These are phyloP conservation scores for Xestia rhomboidea DNA, from an alignment of 2,888 invertebrate genomes.

Conservation along the genomic window DNA sequence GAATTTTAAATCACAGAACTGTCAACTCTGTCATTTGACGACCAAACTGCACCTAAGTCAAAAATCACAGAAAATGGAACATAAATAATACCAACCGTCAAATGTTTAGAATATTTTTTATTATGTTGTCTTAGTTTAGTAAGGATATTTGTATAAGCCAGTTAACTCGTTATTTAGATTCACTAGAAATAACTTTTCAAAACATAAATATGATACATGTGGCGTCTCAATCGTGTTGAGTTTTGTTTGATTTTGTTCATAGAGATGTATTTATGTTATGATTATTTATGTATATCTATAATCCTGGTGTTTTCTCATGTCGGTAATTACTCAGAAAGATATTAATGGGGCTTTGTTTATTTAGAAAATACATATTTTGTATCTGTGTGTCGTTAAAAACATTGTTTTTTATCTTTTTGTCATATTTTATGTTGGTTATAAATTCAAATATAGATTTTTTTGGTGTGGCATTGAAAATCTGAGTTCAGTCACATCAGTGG, in stretches of 20 bases:
- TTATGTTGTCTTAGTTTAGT: slow-evolving; percentile 84
- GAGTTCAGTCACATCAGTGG: slow-evolving; percentile 60
- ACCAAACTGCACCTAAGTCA: slow-evolving; percentile 62
- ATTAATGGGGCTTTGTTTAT: slow-evolving; percentile 76
- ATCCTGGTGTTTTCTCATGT: slow-evolving; percentile 71
- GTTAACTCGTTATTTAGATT: slow-evolving; percentile 81
- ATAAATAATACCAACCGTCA: slow-evolving; percentile 70
- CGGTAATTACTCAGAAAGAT: slow-evolving; percentile 76
- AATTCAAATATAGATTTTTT: slow-evolving; percentile 59
- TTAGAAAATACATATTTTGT: slow-evolving; percentile 63
- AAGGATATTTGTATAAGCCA: slow-evolving; percentile 83
- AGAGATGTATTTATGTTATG: slow-evolving; percentile 79
- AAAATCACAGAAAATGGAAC: slow-evolving; percentile 56
- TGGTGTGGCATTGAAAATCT: slow-evolving; percentile 36
- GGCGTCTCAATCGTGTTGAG: slow-evolving; percentile 81
- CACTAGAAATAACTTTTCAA: slow-evolving; percentile 85
- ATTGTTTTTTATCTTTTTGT: slow-evolving; percentile 62
- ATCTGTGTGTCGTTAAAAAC: slow-evolving; percentile 50
- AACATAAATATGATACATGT: slow-evolving; percentile 88
- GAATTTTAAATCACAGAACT: slow-evolving; percentile 47
- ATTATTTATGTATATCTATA: slow-evolving; percentile 69
- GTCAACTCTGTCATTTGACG: slow-evolving; percentile 34
- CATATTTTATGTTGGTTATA: slow-evolving; percentile 65
- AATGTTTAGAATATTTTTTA: slow-evolving; percentile 77
- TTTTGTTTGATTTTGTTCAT: slow-evolving; percentile 75